Conservation (phyloP, 2,113 vertebrate species). For the Platycercus adscitus region DNA sequence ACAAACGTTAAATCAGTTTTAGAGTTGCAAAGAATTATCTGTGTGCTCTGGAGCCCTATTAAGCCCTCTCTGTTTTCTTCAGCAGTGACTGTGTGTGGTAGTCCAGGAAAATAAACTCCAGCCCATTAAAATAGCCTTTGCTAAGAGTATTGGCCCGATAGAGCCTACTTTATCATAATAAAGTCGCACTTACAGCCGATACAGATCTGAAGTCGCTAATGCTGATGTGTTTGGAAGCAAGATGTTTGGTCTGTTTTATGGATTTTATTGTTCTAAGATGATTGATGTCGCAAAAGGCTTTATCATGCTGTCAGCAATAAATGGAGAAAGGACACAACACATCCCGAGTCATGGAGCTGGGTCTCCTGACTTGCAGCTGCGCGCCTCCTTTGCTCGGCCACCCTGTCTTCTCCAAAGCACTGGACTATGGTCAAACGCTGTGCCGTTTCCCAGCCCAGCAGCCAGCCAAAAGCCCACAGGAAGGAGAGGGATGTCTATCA, state of each 20-base stretch:
- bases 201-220: conserved; percentile 1
- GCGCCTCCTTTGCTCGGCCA: background rate
- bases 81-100: conserved; percentile 7
- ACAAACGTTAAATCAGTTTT: background rate
- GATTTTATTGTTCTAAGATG: conserved; percentile 57
- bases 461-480: background rate
- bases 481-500: background rate
- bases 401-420: background rate
- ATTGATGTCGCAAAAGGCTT: conserved; percentile 45
- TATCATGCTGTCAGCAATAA: conserved; percentile 43
- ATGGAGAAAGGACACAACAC: background rate
- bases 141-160: background rate
- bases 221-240: conserved; percentile 33
- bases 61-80: background rate
- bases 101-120: conserved; percentile 24
- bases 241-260: conserved; percentile 38
- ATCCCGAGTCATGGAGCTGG: background rate
- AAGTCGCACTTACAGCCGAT: background rate
- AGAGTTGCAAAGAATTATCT: background rate
- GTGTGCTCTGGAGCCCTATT: background rate
- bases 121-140: background rate
- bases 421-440: background rate
- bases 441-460: fast-evolving
- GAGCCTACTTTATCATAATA: background rate
- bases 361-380: conserved; percentile 1